A percentile compares a stretch with the other conserved stretches of the same genome.
phyloP scores from a whole-genome alignment of 2,888 invertebrate species.

The Physocephala rufipes region DNA sequence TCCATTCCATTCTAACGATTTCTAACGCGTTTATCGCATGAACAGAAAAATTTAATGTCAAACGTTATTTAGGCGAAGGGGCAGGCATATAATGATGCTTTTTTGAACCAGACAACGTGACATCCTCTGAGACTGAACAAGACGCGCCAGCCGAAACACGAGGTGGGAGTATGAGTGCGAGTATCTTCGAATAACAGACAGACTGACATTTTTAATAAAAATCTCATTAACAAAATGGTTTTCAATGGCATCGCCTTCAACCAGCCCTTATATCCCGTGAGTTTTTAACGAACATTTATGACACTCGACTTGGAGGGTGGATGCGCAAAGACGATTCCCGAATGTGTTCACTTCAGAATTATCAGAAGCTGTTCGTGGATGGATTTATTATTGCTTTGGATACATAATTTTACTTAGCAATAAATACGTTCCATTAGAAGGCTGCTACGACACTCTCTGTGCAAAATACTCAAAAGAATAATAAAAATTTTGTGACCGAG shows the following conservation, averaged over 20 bases:
- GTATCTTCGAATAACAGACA: slow-evolving; percentile 4
- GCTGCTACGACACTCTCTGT: too few relatives aligned
- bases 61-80: not conserved
- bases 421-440: slow-evolving; percentile 9
- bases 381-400: too few relatives aligned
- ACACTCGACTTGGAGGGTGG: slow-evolving; percentile 21
- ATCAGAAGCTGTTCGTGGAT: too few relatives aligned
- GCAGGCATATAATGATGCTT: not conserved
- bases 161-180: not conserved
- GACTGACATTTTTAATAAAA: slow-evolving; percentile 44
- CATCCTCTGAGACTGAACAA: not conserved
- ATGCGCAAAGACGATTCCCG: too few relatives aligned
- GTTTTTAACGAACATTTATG: slow-evolving; percentile 35
- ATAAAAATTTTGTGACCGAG: slow-evolving; percentile 24
- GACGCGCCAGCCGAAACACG: not conserved
- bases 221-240: slow-evolving; percentile 52
- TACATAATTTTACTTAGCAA: slow-evolving; percentile 11
- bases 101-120: not conserved
- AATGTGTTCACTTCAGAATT: too few relatives aligned
- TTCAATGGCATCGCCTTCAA: slow-evolving; percentile 41
- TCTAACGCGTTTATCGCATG: slow-evolving; percentile 19
- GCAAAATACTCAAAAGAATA: not conserved
- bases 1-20: slow-evolving; percentile 28
- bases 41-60: slow-evolving; percentile 6
- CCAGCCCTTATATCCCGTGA: too few relatives aligned